Evolutionary conservation across 2,797 vertebrate genomes (phyloP).

Genomic region (Rhinatrema bivittatum): DNA sequence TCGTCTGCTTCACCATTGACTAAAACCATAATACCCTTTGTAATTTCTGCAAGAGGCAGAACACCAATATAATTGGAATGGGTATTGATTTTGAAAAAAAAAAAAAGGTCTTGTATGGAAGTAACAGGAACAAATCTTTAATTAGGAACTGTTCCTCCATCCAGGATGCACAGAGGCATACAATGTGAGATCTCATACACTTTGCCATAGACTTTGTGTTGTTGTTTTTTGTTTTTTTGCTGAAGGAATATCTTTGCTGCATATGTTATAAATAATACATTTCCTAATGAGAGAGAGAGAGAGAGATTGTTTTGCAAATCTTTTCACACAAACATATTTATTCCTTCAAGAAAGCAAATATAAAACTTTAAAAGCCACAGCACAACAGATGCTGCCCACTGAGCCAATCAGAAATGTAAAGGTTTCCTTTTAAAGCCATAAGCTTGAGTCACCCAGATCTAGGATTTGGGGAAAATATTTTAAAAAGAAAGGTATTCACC

Average conservation of each 20-base stretch:
- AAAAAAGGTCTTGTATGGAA: not conserved
- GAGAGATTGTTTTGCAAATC: not conserved
- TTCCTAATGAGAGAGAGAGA: conserved; percentile 6
- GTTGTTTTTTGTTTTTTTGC: not conserved
- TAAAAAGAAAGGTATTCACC: too few species aligned
- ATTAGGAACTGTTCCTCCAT: conserved; percentile 1
- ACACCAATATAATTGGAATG: not conserved
- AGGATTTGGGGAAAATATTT: too few species aligned
- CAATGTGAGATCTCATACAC: not conserved
- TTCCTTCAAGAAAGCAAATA: not conserved
- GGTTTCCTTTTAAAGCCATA: conserved; percentile 1
- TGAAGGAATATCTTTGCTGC: not conserved
- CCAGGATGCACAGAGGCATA: not conserved
- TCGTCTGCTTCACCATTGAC: not conserved
- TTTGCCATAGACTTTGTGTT: too few species aligned
- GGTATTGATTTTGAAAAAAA: not conserved
- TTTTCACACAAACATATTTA: not conserved
- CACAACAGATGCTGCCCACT: not conserved
- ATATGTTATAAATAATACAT: conserved; percentile 1
- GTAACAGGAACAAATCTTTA: not conserved
- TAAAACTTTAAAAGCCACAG: not conserved
- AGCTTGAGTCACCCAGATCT: too few species aligned
- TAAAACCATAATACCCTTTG: conserved; percentile 4
- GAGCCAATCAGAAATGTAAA: not conserved
- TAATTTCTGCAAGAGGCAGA: not conserved